phyloP scores from a whole-genome alignment of 2,113 vertebrate species.

The Coryphaenoides rupestris region DNA sequence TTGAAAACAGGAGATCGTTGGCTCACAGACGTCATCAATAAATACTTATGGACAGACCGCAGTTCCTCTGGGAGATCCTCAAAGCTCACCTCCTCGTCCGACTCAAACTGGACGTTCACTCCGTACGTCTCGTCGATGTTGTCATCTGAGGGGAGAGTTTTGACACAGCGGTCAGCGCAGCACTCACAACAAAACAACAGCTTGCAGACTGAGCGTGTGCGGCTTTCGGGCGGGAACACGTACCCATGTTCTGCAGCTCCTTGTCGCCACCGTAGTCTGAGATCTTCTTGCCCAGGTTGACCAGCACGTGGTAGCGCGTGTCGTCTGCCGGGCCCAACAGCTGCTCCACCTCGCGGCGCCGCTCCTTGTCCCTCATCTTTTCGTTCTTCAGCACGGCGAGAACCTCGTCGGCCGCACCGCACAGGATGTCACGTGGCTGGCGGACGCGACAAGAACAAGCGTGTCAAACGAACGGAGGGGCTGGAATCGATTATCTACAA shows the following conservation, averaged over 20 bases:
- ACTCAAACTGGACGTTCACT: constrained; percentile 97
- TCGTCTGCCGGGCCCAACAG: constrained; percentile 91
- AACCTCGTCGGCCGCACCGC: constrained; percentile 93
- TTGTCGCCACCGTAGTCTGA: constrained; percentile 94
- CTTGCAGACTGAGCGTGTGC: background rate
- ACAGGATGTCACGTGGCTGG: constrained; percentile 96
- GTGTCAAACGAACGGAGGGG: background rate
- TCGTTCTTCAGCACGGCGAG: constrained; percentile 95
- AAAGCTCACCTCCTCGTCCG: constrained; percentile 88
- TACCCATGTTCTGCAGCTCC: constrained; percentile 98
- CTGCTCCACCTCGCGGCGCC: constrained; percentile 87
- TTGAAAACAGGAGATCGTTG: background rate
- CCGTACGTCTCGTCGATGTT: constrained; percentile 97
- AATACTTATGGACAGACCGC: no score
- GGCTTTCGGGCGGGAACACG: background rate
- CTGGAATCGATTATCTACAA: background rate
- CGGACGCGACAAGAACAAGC: background rate
- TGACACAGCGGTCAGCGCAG: background rate
- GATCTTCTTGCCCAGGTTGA: constrained; percentile 97
- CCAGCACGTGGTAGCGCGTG: constrained; percentile 93
- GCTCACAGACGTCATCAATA: background rate
- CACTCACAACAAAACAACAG: background rate
- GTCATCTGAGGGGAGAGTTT: constrained; percentile 78
- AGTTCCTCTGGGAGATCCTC: no score
- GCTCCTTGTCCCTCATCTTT: constrained; percentile 92